These are phyloP conservation scores for Platycheirus rosarum DNA, from an alignment of 2,888 invertebrate genomes.

Conservation along the genomic window DNA sequence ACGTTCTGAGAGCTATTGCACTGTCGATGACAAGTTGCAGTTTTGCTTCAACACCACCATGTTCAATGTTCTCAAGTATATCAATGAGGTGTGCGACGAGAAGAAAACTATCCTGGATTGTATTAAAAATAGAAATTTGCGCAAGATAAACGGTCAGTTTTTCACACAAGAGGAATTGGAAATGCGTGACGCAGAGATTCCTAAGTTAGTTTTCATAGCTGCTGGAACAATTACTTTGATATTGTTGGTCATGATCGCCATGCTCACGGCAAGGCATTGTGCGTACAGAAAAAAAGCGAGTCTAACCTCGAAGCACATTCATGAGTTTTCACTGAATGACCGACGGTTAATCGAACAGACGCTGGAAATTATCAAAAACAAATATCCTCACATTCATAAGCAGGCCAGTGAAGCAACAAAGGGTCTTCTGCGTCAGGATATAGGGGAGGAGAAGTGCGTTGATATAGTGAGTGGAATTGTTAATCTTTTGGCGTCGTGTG, in stretches of 20 bases:
- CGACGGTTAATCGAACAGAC: conserved; percentile 78
- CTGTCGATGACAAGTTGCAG: conserved; percentile 76
- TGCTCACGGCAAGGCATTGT: conserved; percentile 68
- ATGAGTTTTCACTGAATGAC: conserved; percentile 78
- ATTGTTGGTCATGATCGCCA: conserved; percentile 62
- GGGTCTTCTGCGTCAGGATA: conserved; percentile 76
- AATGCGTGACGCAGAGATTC: conserved; percentile 68
- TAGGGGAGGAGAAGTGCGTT: conserved; percentile 78
- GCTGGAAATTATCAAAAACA: conserved; percentile 76
- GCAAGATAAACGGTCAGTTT: conserved; percentile 78
- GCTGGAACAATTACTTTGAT: conserved; percentile 58
- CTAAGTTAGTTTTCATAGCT: conserved; percentile 73
- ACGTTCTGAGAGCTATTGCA: conserved; percentile 80
- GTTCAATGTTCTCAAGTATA: conserved; percentile 79
- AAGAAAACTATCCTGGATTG: conserved; percentile 78
- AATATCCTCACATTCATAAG: conserved; percentile 78
- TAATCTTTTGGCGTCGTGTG: conserved; percentile 76
- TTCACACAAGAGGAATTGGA: conserved; percentile 78
- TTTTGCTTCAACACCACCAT: conserved; percentile 79
- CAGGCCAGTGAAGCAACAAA: conserved; percentile 76
- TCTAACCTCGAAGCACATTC: conserved; percentile 67
- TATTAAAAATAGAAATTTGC: conserved; percentile 76
- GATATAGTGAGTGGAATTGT: conserved; percentile 78
- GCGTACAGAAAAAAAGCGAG: conserved; percentile 30
- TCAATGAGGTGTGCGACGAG: conserved; percentile 79